phyloP scores from a whole-genome alignment of 1,140 invertebrate genomes.

The Archegozetes longisetosus region DNA sequence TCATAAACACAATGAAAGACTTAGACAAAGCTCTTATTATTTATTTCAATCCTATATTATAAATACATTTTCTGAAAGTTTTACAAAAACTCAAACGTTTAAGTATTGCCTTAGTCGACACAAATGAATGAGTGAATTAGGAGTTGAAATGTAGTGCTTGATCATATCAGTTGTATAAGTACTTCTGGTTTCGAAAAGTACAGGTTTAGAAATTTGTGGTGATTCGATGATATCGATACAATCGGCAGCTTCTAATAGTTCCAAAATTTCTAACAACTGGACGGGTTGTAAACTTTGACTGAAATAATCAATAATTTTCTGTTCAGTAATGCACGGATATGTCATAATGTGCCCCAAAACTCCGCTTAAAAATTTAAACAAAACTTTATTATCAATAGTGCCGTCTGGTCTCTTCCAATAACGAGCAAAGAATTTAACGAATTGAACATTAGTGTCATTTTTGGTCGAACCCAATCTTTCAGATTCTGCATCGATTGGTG shows the following conservation, averaged over 20 bases:
- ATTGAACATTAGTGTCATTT: not conserved
- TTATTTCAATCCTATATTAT: no score
- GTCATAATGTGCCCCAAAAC: slow-evolving; percentile 44
- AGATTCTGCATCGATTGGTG: slow-evolving; percentile 25
- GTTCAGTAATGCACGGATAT: slow-evolving; percentile 35
- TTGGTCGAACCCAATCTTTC: not conserved
- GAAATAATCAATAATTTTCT: slow-evolving; percentile 21
- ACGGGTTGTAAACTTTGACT: slow-evolving; percentile 27
- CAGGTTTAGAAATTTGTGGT: not conserved
- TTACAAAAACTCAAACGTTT: not conserved
- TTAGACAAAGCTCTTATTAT: no score
- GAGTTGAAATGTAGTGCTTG: not conserved
- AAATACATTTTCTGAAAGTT: no score
- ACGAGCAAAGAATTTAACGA: slow-evolving; percentile 24
- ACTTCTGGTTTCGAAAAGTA: not conserved
- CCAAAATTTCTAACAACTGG: slow-evolving; percentile 28
- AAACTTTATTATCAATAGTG: slow-evolving; percentile 44
- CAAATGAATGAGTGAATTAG: not conserved
- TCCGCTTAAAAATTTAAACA: slow-evolving; percentile 48
- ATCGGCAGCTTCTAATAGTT: slow-evolving; percentile 35
- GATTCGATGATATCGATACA: slow-evolving; percentile 10
- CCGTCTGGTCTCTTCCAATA: slow-evolving; percentile 62
- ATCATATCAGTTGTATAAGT: not conserved
- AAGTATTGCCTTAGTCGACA: not conserved
- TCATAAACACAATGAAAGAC: no score